A percentile compares a stretch with the other conserved stretches of the same genome.
These are phyloP conservation scores for Crotalus horridus DNA, from an alignment of 2,113 vertebrate species.

Conservation along the genomic window DNA sequence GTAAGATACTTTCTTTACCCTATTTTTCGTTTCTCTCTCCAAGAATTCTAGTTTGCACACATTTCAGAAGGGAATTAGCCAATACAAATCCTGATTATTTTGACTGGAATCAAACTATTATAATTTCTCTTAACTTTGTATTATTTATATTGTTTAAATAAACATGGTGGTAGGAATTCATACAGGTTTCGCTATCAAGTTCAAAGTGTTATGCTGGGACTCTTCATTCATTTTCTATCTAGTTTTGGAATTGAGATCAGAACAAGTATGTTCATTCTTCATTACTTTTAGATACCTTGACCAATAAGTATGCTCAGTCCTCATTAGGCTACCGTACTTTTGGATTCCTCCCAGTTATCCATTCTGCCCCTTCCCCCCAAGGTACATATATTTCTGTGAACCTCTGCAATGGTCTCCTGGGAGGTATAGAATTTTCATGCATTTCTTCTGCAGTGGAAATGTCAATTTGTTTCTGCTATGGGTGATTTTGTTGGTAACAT, in stretches of 20 bases:
- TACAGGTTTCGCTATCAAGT: not conserved
- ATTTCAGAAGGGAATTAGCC: not conserved
- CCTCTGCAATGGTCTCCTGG: not conserved
- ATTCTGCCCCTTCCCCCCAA: not conserved
- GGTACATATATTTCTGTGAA: not conserved
- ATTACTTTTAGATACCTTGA: not conserved
- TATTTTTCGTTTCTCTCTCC: not conserved
- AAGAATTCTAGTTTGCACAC: not conserved
- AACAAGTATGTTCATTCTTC: not conserved
- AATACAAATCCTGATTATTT: not conserved
- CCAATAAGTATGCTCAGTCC: not conserved
- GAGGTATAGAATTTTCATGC: not conserved
- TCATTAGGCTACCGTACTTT: not conserved
- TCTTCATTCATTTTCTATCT: not conserved
- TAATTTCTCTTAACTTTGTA: not conserved
- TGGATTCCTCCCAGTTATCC: not conserved
- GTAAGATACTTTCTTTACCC: not conserved
- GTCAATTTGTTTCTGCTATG: not conserved
- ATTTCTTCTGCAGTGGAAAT: not conserved
- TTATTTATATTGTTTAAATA: not conserved
- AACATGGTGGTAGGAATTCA: not conserved
- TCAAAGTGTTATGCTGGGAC: not conserved
- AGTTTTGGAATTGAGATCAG: not conserved
- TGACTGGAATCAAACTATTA: not conserved
- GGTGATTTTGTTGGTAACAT: not conserved